Percentiles rank a stretch among this genome's conserved stretches.
These are phyloP conservation scores for Cataglyphis livida DNA, from an alignment of 2,888 invertebrate genomes.

Conservation along the genomic window DNA sequence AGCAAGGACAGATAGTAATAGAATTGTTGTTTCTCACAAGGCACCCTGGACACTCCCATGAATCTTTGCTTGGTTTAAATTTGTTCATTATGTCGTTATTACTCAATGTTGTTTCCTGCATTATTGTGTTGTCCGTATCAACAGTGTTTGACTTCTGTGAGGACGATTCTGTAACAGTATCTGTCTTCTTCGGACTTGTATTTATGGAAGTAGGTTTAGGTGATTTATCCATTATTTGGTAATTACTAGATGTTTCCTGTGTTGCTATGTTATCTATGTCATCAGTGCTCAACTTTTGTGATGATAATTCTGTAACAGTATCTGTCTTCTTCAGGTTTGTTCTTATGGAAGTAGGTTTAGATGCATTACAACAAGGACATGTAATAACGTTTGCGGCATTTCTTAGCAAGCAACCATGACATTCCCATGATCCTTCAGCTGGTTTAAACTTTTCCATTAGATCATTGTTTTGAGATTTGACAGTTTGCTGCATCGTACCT, in stretches of 20 bases:
- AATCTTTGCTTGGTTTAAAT: constrained; percentile 86
- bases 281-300: constrained; percentile 21
- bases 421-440: constrained; percentile 87
- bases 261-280: neutral
- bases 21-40: constrained; percentile 87
- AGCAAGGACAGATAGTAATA: constrained; percentile 87
- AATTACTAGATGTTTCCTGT: neutral
- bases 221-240: constrained; percentile 57
- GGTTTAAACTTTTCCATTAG: constrained; percentile 74
- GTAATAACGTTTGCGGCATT: constrained; percentile 82
- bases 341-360: constrained; percentile 78
- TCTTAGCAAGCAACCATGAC: constrained; percentile 88
- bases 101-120: neutral
- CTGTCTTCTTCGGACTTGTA: constrained; percentile 54
- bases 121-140: neutral
- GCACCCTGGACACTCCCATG: constrained; percentile 90
- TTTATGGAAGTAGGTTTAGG: constrained; percentile 84
- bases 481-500: constrained; percentile 22
- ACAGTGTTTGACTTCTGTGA: constrained; percentile 26
- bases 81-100: constrained; percentile 56
- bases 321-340: constrained; percentile 55
- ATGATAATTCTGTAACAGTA: neutral
- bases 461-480: constrained; percentile 50
- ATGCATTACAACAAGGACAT: constrained; percentile 80
- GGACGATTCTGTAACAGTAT: neutral